Conservation (phyloP, 2,888 invertebrate genomes). For the Scaptomyza flava region DNA sequence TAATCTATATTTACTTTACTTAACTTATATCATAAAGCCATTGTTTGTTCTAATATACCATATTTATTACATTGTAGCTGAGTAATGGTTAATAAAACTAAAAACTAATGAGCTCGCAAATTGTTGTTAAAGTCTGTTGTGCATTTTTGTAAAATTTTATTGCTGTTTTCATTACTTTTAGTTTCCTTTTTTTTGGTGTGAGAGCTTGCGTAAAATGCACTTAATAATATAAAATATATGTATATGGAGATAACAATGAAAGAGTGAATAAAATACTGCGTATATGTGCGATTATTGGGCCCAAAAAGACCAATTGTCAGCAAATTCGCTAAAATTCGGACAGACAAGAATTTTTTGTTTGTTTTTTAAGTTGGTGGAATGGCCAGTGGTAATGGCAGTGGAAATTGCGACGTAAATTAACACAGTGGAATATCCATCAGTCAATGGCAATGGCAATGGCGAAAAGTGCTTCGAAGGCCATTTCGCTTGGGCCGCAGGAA, state of each 20-base stretch:
- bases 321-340: conserved; percentile 23
- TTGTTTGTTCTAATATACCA: not conserved
- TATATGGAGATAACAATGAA: not conserved
- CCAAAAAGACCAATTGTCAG: conserved; percentile 33
- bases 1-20: too few relatives aligned
- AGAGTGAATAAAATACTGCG: conserved; percentile 21
- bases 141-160: conserved; percentile 7
- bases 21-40: too few relatives aligned
- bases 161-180: not conserved
- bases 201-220: conserved; percentile 22
- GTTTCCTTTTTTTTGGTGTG: too few relatives aligned
- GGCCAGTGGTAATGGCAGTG: conserved; percentile 34
- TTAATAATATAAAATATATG: not conserved
- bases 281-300: conserved; percentile 30
- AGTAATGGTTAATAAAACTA: not conserved
- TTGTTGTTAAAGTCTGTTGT: conserved; percentile 4
- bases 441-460: conserved; percentile 39
- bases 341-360: conserved; percentile 1
- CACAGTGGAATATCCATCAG: conserved; percentile 31
- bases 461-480: conserved; percentile 70
- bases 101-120: conserved; percentile 4
- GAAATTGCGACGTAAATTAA: conserved; percentile 43
- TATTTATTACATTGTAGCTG: conserved; percentile 8
- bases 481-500: conserved; percentile 59
- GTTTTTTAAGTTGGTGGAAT: conserved; percentile 15